These are phyloP conservation scores for Atherinosoma microstoma DNA, from an alignment of 2,797 vertebrate species.

Conservation along the genomic window DNA sequence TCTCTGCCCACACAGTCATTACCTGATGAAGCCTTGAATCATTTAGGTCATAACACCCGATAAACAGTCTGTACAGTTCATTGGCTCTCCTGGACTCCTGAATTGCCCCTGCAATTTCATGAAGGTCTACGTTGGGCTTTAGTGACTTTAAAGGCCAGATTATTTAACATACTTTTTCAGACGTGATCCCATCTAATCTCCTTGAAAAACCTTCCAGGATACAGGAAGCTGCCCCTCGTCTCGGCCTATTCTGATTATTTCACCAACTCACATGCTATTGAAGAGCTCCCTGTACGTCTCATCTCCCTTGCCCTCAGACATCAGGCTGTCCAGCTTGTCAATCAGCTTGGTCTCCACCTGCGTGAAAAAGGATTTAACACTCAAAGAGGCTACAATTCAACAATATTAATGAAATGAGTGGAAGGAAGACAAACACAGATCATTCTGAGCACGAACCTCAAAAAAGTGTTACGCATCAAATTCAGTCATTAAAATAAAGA, in stretches of 20 bases:
- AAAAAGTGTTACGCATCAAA: neutral
- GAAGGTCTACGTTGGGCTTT: neutral
- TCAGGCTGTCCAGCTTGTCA: constrained; percentile 98
- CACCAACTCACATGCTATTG: constrained; percentile 80
- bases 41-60: constrained; percentile 23
- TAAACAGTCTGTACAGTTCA: constrained; percentile 20
- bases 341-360: constrained; percentile 99
- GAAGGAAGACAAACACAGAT: neutral
- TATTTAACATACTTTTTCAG: neutral
- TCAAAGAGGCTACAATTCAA: constrained; percentile 11
- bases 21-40: constrained; percentile 18
- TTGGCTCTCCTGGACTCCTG: neutral
- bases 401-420: neutral
- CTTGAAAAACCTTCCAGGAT: neutral
- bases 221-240: neutral
- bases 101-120: neutral
- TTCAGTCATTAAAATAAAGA: neutral
- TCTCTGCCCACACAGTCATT: constrained; percentile 13
- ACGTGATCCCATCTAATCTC: neutral
- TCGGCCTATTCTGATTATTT: neutral
- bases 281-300: constrained; percentile 94
- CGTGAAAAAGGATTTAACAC: constrained; percentile 31
- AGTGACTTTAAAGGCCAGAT: neutral
- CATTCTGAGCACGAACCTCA: neutral
- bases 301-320: constrained; percentile 99